phyloP scores from a whole-genome alignment of 2,797 vertebrate genomes.

The Myotis daubentonii region DNA sequence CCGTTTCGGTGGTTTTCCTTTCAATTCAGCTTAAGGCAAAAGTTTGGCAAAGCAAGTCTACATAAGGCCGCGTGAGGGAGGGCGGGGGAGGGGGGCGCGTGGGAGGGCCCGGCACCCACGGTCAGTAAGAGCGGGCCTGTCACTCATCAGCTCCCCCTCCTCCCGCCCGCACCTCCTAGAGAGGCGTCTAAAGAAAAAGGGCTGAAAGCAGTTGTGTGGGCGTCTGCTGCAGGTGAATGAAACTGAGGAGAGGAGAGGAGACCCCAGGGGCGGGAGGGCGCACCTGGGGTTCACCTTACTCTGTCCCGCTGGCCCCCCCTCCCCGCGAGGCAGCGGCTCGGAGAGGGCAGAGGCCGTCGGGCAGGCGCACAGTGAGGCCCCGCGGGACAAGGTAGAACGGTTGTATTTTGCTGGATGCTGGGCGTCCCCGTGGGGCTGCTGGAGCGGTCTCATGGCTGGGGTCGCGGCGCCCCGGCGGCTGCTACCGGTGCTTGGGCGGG shows the following conservation, averaged over 20 bases:
- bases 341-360: slow-evolving; percentile 71
- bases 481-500: slow-evolving; percentile 92
- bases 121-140: not conserved
- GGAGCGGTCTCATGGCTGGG: slow-evolving; percentile 48
- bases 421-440: slow-evolving; percentile 79
- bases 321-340: slow-evolving; percentile 74
- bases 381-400: slow-evolving; percentile 92
- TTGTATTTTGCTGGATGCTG: slow-evolving; percentile 89
- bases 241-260: slow-evolving; percentile 51
- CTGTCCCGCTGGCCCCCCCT: not conserved
- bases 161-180: slow-evolving; percentile 49
- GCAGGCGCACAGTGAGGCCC: slow-evolving; percentile 93
- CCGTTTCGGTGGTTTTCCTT: slow-evolving; percentile 42
- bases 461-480: slow-evolving; percentile 47
- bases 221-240: slow-evolving; percentile 73
- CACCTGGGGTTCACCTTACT: not conserved
- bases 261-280: slow-evolving; percentile 39
- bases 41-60: slow-evolving; percentile 93
- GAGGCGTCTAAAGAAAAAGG: not conserved
- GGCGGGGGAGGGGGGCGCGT: not conserved
- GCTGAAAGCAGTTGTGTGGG: slow-evolving; percentile 68
- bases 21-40: slow-evolving; percentile 94
- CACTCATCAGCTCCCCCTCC: not conserved
- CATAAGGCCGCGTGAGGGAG: slow-evolving; percentile 95
- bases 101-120: slow-evolving; percentile 72